These are phyloP conservation scores for Agapetus fuscipes DNA, from an alignment of 2,888 invertebrate genomes.

Conservation along the genomic window DNA sequence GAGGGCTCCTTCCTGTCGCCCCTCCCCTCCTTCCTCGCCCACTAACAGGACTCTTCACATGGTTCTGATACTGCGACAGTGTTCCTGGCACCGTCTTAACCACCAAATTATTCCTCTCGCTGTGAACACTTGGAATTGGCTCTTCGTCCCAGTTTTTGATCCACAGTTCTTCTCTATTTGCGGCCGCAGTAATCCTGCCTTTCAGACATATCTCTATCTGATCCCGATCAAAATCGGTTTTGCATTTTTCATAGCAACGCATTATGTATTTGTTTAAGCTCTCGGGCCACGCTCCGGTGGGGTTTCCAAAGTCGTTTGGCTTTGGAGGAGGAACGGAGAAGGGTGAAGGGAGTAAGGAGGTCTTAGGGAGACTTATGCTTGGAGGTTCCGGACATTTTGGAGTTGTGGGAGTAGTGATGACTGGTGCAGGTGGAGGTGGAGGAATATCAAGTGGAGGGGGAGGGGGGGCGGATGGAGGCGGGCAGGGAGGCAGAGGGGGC, in stretches of 20 bases:
- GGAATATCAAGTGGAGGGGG: conserved; percentile 33
- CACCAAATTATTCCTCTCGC: conserved; percentile 60
- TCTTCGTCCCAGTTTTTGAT: conserved; percentile 92
- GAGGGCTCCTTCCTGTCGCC: conserved; percentile 42
- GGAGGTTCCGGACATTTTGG: conserved; percentile 31
- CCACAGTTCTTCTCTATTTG: conserved; percentile 78
- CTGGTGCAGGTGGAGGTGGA: conserved; percentile 38
- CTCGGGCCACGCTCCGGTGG: conserved; percentile 68
- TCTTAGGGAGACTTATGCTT: conserved; percentile 28
- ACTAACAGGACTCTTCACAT: conserved; percentile 24
- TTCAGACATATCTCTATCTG: conserved; percentile 90
- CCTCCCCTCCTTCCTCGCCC: conserved; percentile 19
- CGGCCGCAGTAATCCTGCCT: conserved; percentile 86
- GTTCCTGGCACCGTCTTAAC: conserved; percentile 37
- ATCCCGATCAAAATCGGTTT: conserved; percentile 81
- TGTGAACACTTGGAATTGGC: conserved; percentile 80
- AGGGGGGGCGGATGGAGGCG: conserved; percentile 34
- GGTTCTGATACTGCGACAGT: conserved; percentile 46
- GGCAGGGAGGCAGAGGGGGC: conserved; percentile 43
- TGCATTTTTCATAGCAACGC: conserved; percentile 85
- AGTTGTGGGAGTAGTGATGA: conserved; percentile 25
- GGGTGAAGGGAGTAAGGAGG: conserved; percentile 32
- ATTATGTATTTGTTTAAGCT: conserved; percentile 80
- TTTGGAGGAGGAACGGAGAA: conserved; percentile 21
- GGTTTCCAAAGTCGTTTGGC: conserved; percentile 38